Base-by-base conservation (phyloP, 2,113 vertebrate genomes). In the Strigops habroptila region DNA sequence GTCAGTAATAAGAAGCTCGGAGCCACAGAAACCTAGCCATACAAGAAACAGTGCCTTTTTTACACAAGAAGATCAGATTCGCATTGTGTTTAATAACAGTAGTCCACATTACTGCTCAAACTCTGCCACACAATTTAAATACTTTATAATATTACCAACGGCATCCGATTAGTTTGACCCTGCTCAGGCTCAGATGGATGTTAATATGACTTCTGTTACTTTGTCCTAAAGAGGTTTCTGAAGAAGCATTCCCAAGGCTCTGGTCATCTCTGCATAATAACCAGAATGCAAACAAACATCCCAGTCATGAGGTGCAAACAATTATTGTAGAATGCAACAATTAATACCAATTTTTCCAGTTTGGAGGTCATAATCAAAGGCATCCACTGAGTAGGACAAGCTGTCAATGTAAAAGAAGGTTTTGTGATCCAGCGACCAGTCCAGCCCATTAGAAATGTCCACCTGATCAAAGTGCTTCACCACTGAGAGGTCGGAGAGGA, bases 371-470 rank as follows among this genome's bases (percentile, higher is more conserved):
- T 99, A 99, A 96, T 99, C 98, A 79, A 99, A 99, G 35, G 98
- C 99, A 82, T 99, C 99, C 67, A 99, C 98, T 0, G 93, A 98
- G 95, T 97, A 98, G 41, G 98, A 97, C 93, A 99, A 95, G 96
- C 99, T 99, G 96, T 99, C 99, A 4, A 99, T 99, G 96, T 99
- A 99, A 95, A 99, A 99, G 95, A 99, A 98, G 18, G 95, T 98
- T 82, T 76, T 98, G 91, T 98, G 98, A 94, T 99, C 99, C 82
- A 98, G 92, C 0, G 99, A 99, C 99, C 99, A 99, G 82, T 99
- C 99, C 97, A 99, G 88, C 30, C 99, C 99, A 5, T 99, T 99
- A 37, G 99, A 99, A 92, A 99, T 98, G 97, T 99, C 98, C 97
- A 99, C 99, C 95, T 98, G 97, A 88, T 98, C 98, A 37, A 99